These are phyloP conservation scores for Hippotragus niger DNA, from an alignment of 2,113 vertebrate species.

Conservation along the genomic window DNA sequence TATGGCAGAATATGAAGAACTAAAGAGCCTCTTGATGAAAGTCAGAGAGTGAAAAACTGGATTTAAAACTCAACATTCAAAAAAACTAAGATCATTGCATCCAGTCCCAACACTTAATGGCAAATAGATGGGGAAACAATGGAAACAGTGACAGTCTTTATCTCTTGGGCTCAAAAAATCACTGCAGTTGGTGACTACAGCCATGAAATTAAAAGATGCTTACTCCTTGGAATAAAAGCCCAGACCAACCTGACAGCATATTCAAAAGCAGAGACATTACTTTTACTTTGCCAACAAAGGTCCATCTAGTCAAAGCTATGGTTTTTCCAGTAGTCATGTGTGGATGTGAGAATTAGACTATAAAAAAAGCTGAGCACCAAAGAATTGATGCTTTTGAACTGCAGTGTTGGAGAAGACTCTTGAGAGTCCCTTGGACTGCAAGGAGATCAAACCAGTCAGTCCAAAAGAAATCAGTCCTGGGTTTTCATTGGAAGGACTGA, in stretches of 20 bases:
- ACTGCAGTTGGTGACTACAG: neutral
- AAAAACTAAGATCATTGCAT: neutral
- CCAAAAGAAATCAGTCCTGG: neutral
- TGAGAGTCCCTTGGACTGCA: neutral
- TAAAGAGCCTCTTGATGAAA: neutral
- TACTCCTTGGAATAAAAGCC: neutral
- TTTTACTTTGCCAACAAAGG: neutral
- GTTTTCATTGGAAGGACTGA: neutral
- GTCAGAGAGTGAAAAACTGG: neutral
- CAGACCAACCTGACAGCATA: neutral
- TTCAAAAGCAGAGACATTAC: neutral
- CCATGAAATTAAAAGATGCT: neutral
- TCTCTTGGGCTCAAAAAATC: neutral
- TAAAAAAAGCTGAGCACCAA: neutral
- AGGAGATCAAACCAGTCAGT: neutral
- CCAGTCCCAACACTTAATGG: neutral
- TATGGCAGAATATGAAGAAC: neutral
- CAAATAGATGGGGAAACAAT: neutral
- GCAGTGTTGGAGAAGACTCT: neutral
- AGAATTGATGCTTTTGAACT: neutral
- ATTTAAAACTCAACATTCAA: neutral
- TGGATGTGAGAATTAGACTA: neutral
- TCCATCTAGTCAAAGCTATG: neutral
- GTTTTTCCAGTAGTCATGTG: neutral
- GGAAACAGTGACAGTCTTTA: neutral